Conservation (phyloP, 2,797 vertebrate species). For the Cheirogaleus major region DNA sequence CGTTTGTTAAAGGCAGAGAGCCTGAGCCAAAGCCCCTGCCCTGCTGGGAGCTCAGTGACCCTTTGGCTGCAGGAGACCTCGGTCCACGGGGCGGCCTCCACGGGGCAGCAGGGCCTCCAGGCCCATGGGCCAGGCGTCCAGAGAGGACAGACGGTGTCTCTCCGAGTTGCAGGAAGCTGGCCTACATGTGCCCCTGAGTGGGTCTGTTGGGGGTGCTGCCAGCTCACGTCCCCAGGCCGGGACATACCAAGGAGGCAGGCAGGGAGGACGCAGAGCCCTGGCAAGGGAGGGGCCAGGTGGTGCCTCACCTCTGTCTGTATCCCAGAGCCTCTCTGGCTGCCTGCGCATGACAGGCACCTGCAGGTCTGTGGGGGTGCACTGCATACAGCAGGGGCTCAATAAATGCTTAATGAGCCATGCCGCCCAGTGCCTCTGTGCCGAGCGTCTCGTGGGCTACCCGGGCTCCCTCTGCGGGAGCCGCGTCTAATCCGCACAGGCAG, state of each 20-base stretch:
- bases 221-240: too few relatives aligned
- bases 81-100: too few relatives aligned
- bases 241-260: not conserved
- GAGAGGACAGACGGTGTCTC: not conserved
- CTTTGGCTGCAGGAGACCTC: not conserved
- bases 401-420: not conserved
- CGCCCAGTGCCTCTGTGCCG: fast-evolving
- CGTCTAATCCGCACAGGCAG: not conserved
- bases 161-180: not conserved
- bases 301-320: fast-evolving
- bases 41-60: not conserved
- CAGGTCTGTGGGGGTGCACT: fast-evolving
- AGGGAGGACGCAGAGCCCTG: not conserved
- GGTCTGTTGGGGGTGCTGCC: not conserved
- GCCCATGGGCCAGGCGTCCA: not conserved
- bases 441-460: fast-evolving
- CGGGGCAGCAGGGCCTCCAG: not conserved
- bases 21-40: not conserved
- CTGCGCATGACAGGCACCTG: fast-evolving
- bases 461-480: not conserved
- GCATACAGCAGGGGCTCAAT: not conserved
- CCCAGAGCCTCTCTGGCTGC: fast-evolving
- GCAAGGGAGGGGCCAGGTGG: not conserved
- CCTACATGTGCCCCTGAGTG: fast-evolving
- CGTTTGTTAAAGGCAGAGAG: not conserved